Conservation (phyloP, 2,888 invertebrate species). For the Pyrgus malvae region DNA sequence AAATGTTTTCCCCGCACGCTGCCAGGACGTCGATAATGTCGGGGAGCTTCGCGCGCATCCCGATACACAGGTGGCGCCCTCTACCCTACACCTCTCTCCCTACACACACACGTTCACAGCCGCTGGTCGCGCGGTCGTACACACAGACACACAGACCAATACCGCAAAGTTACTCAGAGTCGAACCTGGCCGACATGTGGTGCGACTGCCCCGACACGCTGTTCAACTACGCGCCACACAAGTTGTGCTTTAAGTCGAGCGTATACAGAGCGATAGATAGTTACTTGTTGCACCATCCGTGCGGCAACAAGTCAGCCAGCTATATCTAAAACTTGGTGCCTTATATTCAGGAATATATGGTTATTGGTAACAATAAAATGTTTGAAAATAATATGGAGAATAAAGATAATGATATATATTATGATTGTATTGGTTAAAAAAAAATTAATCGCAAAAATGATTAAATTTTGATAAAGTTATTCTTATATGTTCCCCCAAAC, state of each 20-base stretch:
- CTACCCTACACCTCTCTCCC: conserved; percentile 33
- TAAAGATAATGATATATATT: too few relatives aligned
- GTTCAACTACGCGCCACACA: conserved; percentile 63
- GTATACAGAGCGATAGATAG: conserved; percentile 54
- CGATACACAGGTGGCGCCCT: conserved; percentile 76
- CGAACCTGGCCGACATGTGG: conserved; percentile 42
- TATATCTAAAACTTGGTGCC: conserved; percentile 55
- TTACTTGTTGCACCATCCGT: conserved; percentile 66
- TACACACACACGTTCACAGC: neutral
- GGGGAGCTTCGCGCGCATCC: conserved; percentile 74
- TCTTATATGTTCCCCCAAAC: too few relatives aligned
- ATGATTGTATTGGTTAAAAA: too few relatives aligned
- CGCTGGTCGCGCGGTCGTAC: neutral
- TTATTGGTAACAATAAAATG: too few relatives aligned
- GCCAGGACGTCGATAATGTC: conserved; percentile 76
- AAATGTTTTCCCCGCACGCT: conserved; percentile 60
- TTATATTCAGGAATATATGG: too few relatives aligned
- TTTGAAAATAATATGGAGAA: too few relatives aligned
- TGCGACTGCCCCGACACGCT: conserved; percentile 66
- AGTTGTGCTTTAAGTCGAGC: conserved; percentile 60
- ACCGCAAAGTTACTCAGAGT: neutral
- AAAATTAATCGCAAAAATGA: too few relatives aligned
- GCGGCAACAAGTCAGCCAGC: conserved; percentile 62
- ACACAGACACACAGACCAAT: neutral
- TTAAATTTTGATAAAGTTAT: too few relatives aligned